Percentiles rank a stretch among this genome's conserved stretches.
Conservation (phyloP, 2,797 vertebrate species). For the Perodicticus potto region DNA sequence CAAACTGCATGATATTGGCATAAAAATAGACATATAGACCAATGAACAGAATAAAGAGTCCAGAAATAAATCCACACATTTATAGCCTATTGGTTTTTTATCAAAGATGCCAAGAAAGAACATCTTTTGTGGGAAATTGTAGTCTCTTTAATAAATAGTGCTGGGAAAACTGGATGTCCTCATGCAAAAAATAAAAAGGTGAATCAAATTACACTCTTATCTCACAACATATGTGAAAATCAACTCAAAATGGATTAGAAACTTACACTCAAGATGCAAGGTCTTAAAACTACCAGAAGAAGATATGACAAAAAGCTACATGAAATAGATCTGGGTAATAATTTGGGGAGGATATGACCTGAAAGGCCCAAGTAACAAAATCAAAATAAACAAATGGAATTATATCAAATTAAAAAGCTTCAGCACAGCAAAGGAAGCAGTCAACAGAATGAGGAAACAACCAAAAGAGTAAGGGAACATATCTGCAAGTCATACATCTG, state of each 20-base stretch:
- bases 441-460: neutral
- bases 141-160: neutral
- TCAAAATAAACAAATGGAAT: neutral
- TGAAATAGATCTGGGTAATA: neutral
- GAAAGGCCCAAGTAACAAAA: neutral
- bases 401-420: neutral
- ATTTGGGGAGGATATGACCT: neutral
- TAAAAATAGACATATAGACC: neutral
- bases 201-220: neutral
- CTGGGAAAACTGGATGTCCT: neutral
- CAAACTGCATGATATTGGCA: neutral
- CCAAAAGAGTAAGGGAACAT: neutral
- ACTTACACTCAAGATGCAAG: neutral
- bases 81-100: no score
- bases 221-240: neutral
- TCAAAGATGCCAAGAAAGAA: neutral
- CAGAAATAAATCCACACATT: neutral
- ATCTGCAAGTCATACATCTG: neutral
- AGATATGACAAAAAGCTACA: neutral
- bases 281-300: neutral
- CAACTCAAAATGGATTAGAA: neutral
- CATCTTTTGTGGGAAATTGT: neutral
- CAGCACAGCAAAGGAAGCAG: neutral
- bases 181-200: neutral
- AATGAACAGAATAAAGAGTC: neutral